phyloP scores from a whole-genome alignment of 2,113 vertebrate species.

The Seriola quinqueradiata region DNA sequence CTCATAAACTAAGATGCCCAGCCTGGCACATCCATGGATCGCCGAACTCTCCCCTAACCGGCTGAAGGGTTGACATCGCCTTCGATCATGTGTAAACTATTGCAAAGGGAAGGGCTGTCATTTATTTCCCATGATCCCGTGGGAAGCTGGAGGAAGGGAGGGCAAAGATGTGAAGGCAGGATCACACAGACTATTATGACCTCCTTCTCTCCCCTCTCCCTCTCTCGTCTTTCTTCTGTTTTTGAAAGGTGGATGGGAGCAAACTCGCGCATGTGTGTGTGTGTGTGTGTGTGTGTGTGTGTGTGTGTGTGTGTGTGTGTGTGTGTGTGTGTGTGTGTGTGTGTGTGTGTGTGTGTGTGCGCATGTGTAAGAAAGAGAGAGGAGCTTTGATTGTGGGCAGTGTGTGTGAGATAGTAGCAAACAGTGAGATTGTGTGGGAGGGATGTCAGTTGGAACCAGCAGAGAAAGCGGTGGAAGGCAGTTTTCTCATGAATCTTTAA shows the following conservation, averaged over 20 bases:
- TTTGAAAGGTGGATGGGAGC: slow-evolving; percentile 51
- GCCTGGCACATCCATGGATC: slow-evolving; percentile 70
- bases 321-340: slow-evolving; percentile 3
- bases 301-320: slow-evolving; percentile 1
- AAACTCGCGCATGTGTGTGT: neutral
- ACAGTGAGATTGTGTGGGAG: slow-evolving; percentile 63
- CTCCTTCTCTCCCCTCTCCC: slow-evolving; percentile 47
- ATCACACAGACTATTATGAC: slow-evolving; percentile 74
- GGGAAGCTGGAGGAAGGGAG: slow-evolving; percentile 52
- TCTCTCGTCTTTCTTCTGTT: slow-evolving; percentile 51
- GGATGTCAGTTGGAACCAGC: slow-evolving; percentile 56
- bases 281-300: neutral
- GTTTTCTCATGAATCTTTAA: slow-evolving; percentile 78
- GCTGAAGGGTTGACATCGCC: slow-evolving; percentile 71
- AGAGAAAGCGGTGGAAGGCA: slow-evolving; percentile 47
- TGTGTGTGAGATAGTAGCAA: slow-evolving; percentile 43
- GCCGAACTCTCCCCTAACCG: slow-evolving; percentile 57
- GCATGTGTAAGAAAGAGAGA: neutral
- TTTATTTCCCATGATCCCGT: slow-evolving; percentile 78
- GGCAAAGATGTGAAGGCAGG: slow-evolving; percentile 56
- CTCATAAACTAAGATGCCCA: slow-evolving; percentile 73
- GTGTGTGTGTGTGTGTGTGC: neutral
- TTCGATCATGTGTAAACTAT: slow-evolving; percentile 82
- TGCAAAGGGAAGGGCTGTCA: slow-evolving; percentile 62
- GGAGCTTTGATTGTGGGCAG: slow-evolving; percentile 53